A percentile compares a stretch with the other conserved stretches of the same genome.
These are phyloP conservation scores for Meloe dianella DNA, from an alignment of 2,888 invertebrate species.

Conservation along the genomic window DNA sequence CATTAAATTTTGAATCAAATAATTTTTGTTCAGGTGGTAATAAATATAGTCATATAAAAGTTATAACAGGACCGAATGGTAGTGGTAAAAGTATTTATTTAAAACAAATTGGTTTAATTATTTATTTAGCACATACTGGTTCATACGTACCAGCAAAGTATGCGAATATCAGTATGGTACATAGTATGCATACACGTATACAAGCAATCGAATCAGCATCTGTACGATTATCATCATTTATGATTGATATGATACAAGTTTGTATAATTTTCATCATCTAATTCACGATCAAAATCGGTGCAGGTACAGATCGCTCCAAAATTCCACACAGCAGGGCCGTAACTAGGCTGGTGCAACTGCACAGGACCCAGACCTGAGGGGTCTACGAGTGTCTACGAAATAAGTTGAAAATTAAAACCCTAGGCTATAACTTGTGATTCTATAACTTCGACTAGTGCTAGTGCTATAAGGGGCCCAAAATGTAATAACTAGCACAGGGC, in stretches of 20 bases:
- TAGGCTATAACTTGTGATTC: too few relatives aligned
- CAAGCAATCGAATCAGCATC: conserved; percentile 79
- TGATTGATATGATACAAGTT: conserved; percentile 84
- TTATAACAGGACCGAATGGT: conserved; percentile 89
- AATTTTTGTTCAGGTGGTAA: conserved; percentile 67
- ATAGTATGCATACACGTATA: conserved; percentile 78
- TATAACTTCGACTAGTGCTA: too few relatives aligned
- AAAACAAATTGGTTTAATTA: conserved; percentile 81
- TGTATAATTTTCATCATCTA: conserved; percentile 12
- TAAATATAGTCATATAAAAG: conserved; percentile 67
- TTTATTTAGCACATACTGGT: conserved; percentile 87
- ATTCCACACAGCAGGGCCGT: too few relatives aligned
- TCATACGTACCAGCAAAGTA: conserved; percentile 84
- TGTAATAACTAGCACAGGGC: too few relatives aligned
- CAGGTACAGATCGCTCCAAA: too few relatives aligned
- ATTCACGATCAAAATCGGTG: background rate
- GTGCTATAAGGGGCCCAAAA: too few relatives aligned
- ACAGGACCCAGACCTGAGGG: too few relatives aligned
- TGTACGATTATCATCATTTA: conserved; percentile 82
- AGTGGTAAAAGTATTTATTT: conserved; percentile 93
- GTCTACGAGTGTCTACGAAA: too few relatives aligned
- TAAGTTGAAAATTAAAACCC: too few relatives aligned
- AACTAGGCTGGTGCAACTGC: too few relatives aligned
- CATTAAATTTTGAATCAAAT: conserved; percentile 76
- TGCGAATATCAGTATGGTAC: conserved; percentile 74